A percentile compares a stretch with the other conserved stretches of the same genome.
These are phyloP conservation scores for Xestoiulus laeticollis DNA, from an alignment of 2,888 invertebrate species.

Conservation along the genomic window DNA sequence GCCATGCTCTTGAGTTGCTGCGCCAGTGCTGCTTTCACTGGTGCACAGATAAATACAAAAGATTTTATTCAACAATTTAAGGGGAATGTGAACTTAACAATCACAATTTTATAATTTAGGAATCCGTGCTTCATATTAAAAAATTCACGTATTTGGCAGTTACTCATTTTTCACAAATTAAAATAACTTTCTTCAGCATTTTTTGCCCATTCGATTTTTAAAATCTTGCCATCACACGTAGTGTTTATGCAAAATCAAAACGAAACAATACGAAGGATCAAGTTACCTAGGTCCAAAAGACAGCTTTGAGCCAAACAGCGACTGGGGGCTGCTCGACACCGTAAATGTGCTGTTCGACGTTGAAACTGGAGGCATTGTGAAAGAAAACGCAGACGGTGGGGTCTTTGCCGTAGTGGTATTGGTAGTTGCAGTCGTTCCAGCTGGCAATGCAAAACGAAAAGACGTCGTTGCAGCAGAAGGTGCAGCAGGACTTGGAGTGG, in stretches of 20 bases:
- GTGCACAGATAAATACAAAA: background rate
- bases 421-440: background rate
- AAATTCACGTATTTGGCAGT: too few relatives aligned
- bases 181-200: background rate
- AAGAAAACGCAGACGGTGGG: constrained; percentile 22
- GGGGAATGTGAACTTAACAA: too few relatives aligned
- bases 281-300: background rate
- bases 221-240: too few relatives aligned
- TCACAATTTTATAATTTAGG: too few relatives aligned
- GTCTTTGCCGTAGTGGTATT: background rate
- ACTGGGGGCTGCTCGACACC: background rate
- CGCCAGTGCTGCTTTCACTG: background rate
- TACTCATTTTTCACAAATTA: background rate
- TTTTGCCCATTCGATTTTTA: too few relatives aligned
- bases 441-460: background rate
- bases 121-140: too few relatives aligned
- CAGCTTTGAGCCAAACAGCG: constrained; percentile 10
- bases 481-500: background rate
- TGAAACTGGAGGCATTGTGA: background rate
- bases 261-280: background rate
- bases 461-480: background rate
- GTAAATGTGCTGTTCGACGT: background rate
- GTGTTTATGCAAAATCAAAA: too few relatives aligned
- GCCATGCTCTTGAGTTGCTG: background rate
- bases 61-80: too few relatives aligned